These are phyloP conservation scores for Leguminivora glycinivorella DNA, from an alignment of 1,140 invertebrate species.

Conservation along the genomic window DNA sequence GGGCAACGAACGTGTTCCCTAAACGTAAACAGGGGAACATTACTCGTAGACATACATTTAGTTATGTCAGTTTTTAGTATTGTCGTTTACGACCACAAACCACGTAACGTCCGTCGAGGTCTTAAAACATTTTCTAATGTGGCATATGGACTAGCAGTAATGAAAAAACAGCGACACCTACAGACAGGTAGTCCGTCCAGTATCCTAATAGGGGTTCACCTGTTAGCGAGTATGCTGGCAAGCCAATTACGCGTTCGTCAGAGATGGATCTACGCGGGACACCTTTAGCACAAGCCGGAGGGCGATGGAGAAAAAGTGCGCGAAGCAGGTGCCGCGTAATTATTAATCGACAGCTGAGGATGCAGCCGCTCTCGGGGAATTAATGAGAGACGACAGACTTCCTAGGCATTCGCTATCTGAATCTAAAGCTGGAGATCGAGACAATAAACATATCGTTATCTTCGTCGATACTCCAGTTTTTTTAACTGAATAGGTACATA, in stretches of 20 bases:
- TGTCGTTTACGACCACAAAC: slow-evolving; percentile 19
- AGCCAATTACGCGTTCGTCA: slow-evolving; percentile 55
- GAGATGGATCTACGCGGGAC: slow-evolving; percentile 55
- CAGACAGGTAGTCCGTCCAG: slow-evolving; percentile 31
- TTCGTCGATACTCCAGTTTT: background rate
- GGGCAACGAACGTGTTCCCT: slow-evolving; percentile 47
- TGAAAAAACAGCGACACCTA: slow-evolving; percentile 17
- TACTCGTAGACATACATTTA: slow-evolving; percentile 12
- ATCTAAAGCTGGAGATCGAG: background rate
- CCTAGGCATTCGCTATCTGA: background rate
- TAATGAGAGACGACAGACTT: slow-evolving; percentile 32
- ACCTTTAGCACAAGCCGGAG: slow-evolving; percentile 55
- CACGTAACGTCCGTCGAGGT: background rate
- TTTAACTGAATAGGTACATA: background rate
- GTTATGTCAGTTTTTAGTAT: background rate
- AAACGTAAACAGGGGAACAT: slow-evolving; percentile 33
- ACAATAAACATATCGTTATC: background rate
- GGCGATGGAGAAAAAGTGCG: slow-evolving; percentile 21
- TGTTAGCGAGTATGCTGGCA: slow-evolving; percentile 46
- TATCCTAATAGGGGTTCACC: slow-evolving; percentile 59
- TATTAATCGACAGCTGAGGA: slow-evolving; percentile 59
- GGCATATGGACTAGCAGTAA: background rate
- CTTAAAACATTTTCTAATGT: background rate
- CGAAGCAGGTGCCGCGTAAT: slow-evolving; percentile 54
- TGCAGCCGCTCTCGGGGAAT: slow-evolving; percentile 44